phyloP scores from a whole-genome alignment of 1,140 invertebrate species.

The Eumeta japonica region DNA sequence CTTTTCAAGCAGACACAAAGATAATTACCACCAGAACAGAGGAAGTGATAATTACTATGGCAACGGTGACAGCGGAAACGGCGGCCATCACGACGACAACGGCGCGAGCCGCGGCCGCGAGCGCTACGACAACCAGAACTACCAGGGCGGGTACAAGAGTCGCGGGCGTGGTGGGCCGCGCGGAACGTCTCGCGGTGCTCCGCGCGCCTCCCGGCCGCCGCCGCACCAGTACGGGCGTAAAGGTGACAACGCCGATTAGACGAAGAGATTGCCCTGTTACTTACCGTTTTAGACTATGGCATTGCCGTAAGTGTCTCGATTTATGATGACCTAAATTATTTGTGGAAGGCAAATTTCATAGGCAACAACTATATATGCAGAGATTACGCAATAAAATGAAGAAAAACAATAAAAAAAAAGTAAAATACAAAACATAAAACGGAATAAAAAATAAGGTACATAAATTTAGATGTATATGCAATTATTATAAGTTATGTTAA shows the following conservation, averaged over 20 bases:
- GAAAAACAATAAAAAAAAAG: conserved; percentile 50
- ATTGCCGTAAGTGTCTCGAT: too few species aligned
- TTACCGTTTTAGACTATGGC: too few species aligned
- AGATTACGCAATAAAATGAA: conserved; percentile 41
- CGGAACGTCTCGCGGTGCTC: conserved; percentile 19
- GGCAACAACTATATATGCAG: conserved; percentile 53
- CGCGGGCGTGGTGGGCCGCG: conserved; percentile 23
- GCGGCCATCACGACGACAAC: conserved; percentile 30
- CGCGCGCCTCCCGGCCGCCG: conserved; percentile 23
- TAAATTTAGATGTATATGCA: conserved; percentile 56
- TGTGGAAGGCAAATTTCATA: conserved; percentile 56
- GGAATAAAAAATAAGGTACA: conserved; percentile 55
- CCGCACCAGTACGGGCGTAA: conserved; percentile 37
- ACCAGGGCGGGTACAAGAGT: conserved; percentile 42
- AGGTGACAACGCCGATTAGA: conserved; percentile 40
- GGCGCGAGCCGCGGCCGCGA: conserved; percentile 29
- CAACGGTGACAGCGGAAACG: conserved; percentile 39
- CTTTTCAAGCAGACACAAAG: conserved; percentile 29
- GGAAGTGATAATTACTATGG: conserved; percentile 42
- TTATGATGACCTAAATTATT: conserved; percentile 46
- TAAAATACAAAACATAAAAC: conserved; percentile 53
- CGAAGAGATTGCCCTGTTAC: conserved; percentile 9
- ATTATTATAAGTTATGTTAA: conserved; percentile 54
- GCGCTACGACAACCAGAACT: conserved; percentile 30
- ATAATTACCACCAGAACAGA: conserved; percentile 19